Percentiles rank a stretch among this genome's conserved stretches.
phyloP scores from a whole-genome alignment of 2,113 vertebrate species.

The Clarias macrocephalus region DNA sequence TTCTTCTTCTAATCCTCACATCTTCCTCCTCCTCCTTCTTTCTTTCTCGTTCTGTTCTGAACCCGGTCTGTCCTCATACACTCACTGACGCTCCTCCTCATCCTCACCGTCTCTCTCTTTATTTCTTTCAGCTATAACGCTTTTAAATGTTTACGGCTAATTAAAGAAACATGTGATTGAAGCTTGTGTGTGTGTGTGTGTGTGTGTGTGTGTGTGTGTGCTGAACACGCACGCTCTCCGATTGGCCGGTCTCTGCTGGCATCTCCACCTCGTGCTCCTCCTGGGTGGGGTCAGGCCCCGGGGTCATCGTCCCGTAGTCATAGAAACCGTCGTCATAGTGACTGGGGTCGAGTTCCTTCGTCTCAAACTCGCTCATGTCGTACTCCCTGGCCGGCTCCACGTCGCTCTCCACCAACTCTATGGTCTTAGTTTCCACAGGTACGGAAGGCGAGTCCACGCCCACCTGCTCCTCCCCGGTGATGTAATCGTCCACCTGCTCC shows the following conservation, averaged over 20 bases:
- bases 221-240: conserved; percentile 85
- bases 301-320: conserved; percentile 81
- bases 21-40: background rate
- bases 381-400: conserved; percentile 84
- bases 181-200: conserved; percentile 2
- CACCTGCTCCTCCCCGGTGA: conserved; percentile 90
- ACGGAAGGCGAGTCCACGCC: conserved; percentile 77
- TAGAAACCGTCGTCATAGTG: conserved; percentile 79
- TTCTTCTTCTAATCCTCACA: background rate
- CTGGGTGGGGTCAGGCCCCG: conserved; percentile 66
- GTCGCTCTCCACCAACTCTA: conserved; percentile 67
- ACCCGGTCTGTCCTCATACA: conserved; percentile 52
- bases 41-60: background rate
- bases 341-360: conserved; percentile 68
- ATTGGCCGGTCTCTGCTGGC: conserved; percentile 89
- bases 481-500: conserved; percentile 90
- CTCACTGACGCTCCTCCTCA: background rate
- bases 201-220: conserved; percentile 18
- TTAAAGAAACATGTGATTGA: too few species aligned
- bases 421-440: conserved; percentile 51
- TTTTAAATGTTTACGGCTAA: too few species aligned
- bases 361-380: conserved; percentile 75
- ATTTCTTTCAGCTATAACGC: background rate
- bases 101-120: background rate
- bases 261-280: conserved; percentile 80